phyloP scores from a whole-genome alignment of 2,113 vertebrate genomes.

The Oreocharis arfaki region DNA sequence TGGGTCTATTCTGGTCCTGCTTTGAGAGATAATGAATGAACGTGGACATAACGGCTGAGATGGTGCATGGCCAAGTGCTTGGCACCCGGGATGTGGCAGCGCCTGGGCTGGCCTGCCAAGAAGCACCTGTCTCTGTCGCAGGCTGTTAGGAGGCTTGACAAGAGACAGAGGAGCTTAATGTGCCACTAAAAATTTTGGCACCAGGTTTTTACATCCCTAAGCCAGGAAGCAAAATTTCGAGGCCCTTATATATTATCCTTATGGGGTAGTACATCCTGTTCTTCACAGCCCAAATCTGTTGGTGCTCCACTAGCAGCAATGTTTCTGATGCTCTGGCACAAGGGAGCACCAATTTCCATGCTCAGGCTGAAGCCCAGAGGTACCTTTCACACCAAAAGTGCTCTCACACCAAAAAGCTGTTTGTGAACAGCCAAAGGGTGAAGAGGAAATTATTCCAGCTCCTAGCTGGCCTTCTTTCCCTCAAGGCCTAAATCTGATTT shows the following conservation, averaged over 20 bases:
- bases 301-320: background rate
- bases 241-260: background rate
- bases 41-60: background rate
- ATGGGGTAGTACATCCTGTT: background rate
- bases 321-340: background rate
- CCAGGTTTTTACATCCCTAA: background rate
- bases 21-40: conserved; percentile 23
- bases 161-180: background rate
- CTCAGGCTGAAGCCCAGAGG: background rate
- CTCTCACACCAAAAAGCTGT: background rate
- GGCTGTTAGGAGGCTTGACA: conserved; percentile 31
- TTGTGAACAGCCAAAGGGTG: background rate
- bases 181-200: background rate
- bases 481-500: background rate
- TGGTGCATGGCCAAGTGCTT: background rate
- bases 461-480: background rate
- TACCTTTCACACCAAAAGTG: background rate
- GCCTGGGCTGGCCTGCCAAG: conserved; percentile 19
- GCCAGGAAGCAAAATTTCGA: background rate
- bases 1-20: conserved; percentile 24
- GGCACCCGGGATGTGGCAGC: conserved; percentile 3
- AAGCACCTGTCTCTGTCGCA: background rate
- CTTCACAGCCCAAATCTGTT: background rate
- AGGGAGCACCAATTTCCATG: background rate
- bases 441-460: background rate